Conservation (phyloP, 1,140 invertebrate species). For the Liolophura sinensis region DNA sequence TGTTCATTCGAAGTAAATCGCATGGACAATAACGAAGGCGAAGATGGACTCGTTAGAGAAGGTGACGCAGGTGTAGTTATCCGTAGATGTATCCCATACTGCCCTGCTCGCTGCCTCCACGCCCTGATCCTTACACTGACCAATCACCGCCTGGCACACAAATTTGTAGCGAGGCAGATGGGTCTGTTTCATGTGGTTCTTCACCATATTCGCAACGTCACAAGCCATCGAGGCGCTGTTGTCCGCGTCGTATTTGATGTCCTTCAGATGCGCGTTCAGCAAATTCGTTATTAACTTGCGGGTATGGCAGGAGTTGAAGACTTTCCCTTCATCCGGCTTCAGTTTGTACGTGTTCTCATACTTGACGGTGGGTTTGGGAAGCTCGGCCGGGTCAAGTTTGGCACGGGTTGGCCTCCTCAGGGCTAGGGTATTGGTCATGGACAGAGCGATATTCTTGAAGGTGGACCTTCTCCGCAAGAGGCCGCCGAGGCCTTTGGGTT, state of each 20-base stretch:
- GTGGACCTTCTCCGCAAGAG: too few relatives aligned
- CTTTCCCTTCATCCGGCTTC: constrained; percentile 21
- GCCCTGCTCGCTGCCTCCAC: constrained; percentile 44
- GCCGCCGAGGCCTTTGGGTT: too few relatives aligned
- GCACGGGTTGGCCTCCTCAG: neutral
- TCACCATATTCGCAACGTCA: constrained; percentile 29
- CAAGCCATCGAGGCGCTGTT: constrained; percentile 20
- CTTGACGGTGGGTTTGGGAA: constrained; percentile 7
- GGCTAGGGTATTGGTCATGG: constrained; percentile 17
- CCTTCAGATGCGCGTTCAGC: constrained; percentile 23
- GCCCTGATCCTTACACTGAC: constrained; percentile 38
- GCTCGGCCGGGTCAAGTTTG: constrained; percentile 1
- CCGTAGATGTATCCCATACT: constrained; percentile 43
- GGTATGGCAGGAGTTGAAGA: constrained; percentile 23
- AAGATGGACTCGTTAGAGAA: constrained; percentile 42
- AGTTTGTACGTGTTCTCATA: constrained; percentile 35
- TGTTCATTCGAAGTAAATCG: constrained; percentile 45
- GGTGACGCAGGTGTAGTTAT: constrained; percentile 39
- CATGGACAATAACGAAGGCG: constrained; percentile 47
- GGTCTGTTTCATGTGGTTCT: constrained; percentile 32
- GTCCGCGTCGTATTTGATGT: constrained; percentile 28
- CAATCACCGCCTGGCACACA: constrained; percentile 41
- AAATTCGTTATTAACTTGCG: constrained; percentile 30
- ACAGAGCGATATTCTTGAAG: too few relatives aligned
- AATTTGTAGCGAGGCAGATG: constrained; percentile 43